Conservation (phyloP, 2,797 vertebrate species). For the Ptychadena robeensis region DNA sequence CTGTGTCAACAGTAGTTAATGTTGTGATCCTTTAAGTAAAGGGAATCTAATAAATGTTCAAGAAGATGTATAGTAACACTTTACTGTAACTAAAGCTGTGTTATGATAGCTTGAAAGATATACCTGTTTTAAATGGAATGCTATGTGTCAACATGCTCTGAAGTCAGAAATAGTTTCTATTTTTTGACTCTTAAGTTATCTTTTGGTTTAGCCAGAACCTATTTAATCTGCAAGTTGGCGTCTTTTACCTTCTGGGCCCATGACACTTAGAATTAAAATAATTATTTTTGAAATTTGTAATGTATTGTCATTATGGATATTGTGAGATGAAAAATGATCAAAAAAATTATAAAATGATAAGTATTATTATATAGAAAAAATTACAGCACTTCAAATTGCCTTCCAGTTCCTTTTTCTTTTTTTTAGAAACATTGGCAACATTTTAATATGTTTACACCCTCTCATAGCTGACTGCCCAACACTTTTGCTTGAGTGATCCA, state of each 20-base stretch:
- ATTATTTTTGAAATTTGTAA: no score
- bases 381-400: neutral
- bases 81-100: constrained; percentile 36
- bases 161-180: constrained; percentile 28
- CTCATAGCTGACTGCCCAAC: neutral
- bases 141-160: constrained; percentile 34
- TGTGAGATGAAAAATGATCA: no score
- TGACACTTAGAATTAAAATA: neutral
- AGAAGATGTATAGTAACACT: constrained; percentile 41
- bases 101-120: constrained; percentile 26
- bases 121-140: constrained; percentile 30
- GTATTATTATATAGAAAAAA: no score
- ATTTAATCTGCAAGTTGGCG: constrained; percentile 13
- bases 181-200: constrained; percentile 17
- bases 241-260: constrained; percentile 16
- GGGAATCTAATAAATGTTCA: constrained; percentile 44
- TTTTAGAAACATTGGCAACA: neutral
- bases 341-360: no score
- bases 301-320: no score
- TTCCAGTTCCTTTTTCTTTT: neutral
- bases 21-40: constrained; percentile 33
- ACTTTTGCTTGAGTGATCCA: neutral
- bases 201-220: constrained; percentile 26
- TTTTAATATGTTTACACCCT: neutral
- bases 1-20: constrained; percentile 34